Evolutionary conservation across 2,888 invertebrate genomes (phyloP).

Genomic region (Polia nebulosa): DNA sequence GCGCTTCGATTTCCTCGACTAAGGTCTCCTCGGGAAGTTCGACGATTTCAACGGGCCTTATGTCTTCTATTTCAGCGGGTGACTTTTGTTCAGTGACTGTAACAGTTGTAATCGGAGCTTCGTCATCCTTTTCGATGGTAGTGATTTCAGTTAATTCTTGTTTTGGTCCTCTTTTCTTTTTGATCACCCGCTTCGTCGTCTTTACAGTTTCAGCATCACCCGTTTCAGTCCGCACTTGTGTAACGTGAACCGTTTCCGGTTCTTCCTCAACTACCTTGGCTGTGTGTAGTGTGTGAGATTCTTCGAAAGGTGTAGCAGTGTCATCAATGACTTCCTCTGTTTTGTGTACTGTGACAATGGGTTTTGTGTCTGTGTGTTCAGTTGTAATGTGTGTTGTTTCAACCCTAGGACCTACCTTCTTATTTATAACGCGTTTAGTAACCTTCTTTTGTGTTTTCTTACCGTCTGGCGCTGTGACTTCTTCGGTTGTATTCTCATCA

Average conservation of each 20-base stretch:
- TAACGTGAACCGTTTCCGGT: slow-evolving; percentile 50
- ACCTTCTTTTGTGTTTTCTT: not conserved
- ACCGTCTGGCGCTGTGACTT: slow-evolving; percentile 12
- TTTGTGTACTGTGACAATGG: slow-evolving; percentile 11
- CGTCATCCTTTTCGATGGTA: slow-evolving; percentile 56
- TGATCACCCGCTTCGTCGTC: slow-evolving; percentile 23
- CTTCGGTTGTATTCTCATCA: slow-evolving; percentile 42
- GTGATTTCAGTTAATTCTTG: slow-evolving; percentile 61
- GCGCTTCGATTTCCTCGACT: too few species aligned
- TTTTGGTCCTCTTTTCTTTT: slow-evolving; percentile 28
- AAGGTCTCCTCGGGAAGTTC: too few species aligned
- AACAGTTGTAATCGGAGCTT: slow-evolving; percentile 23
- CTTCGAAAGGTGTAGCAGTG: slow-evolving; percentile 19
- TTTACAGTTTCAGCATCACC: slow-evolving; percentile 25
- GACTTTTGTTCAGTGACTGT: too few species aligned
- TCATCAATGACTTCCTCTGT: slow-evolving; percentile 18
- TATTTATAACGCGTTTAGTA: slow-evolving; percentile 49
- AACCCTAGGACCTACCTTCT: slow-evolving; percentile 49
- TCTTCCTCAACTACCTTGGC: slow-evolving; percentile 7
- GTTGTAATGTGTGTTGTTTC: slow-evolving; percentile 70
- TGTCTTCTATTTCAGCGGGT: slow-evolving; percentile 8
- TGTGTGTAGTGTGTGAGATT: not conserved
- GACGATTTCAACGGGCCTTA: not conserved
- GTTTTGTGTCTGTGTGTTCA: slow-evolving; percentile 56
- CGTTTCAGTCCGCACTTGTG: slow-evolving; percentile 66